phyloP scores from a whole-genome alignment of 2,888 invertebrate genomes.

The Phaedon cochleariae region DNA sequence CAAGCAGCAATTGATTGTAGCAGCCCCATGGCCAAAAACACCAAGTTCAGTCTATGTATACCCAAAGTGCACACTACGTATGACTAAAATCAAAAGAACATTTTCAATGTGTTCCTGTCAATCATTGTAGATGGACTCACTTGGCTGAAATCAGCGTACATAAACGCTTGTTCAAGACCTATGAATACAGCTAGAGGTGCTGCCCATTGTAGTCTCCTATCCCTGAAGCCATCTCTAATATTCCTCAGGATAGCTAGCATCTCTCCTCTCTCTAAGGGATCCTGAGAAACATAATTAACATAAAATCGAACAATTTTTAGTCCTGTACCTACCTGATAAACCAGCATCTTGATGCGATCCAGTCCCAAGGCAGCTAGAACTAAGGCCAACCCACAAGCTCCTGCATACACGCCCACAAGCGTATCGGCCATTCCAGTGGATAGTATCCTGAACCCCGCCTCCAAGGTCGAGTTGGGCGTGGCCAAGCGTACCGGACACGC shows the following conservation, averaged over 20 bases:
- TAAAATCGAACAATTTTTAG: too few relatives aligned
- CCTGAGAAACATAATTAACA: slow-evolving; percentile 64
- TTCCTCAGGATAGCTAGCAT: slow-evolving; percentile 62
- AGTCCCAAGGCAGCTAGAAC: slow-evolving; percentile 56
- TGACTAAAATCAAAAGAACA: slow-evolving; percentile 66
- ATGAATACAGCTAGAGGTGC: slow-evolving; percentile 83
- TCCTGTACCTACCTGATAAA: slow-evolving; percentile 59
- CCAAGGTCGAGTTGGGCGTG: slow-evolving; percentile 31
- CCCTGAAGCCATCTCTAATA: slow-evolving; percentile 66
- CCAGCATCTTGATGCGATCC: slow-evolving; percentile 67
- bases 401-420: slow-evolving; percentile 60
- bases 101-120: too few relatives aligned
- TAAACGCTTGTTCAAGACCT: slow-evolving; percentile 85
- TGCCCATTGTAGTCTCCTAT: slow-evolving; percentile 73
- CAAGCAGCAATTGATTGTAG: slow-evolving; percentile 80
- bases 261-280: slow-evolving; percentile 61
- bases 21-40: slow-evolving; percentile 77
- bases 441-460: slow-evolving; percentile 48
- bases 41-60: slow-evolving; percentile 76
- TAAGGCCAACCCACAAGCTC: slow-evolving; percentile 60
- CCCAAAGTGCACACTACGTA: slow-evolving; percentile 85
- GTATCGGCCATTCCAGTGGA: slow-evolving; percentile 58
- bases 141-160: slow-evolving; percentile 84
- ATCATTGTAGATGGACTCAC: slow-evolving; percentile 58
- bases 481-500: slow-evolving; percentile 63